These are phyloP conservation scores for Melozone crissalis DNA, from an alignment of 2,113 vertebrate species.

Conservation along the genomic window DNA sequence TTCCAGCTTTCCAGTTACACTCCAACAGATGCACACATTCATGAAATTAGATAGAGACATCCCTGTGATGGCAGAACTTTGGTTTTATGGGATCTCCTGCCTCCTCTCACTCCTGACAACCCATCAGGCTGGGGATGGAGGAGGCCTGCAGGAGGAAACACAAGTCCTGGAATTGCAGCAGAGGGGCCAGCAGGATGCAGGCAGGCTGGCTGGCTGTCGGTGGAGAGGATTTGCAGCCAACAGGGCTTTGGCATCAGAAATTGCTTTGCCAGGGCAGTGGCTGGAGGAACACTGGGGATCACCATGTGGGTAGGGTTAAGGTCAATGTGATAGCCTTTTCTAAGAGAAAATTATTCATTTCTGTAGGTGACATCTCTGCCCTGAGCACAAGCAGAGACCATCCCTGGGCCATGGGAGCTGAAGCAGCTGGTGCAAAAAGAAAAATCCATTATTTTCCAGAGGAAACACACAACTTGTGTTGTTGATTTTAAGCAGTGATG, in stretches of 20 bases:
- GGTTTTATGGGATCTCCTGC: neutral
- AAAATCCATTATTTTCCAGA: neutral
- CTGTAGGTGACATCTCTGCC: neutral
- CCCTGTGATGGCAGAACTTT: neutral
- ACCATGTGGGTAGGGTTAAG: accelerated
- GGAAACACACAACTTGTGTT: neutral
- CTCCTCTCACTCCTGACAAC: too few relatives aligned
- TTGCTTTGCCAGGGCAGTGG: neutral
- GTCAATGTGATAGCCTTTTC: too few relatives aligned
- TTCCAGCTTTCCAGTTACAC: accelerated
- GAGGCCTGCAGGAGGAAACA: neutral
- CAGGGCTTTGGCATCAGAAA: neutral
- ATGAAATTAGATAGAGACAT: too few relatives aligned
- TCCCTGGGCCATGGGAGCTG: neutral
- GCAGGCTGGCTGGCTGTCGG: neutral
- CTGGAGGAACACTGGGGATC: neutral
- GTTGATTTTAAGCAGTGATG: accelerated
- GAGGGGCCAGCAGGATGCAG: neutral
- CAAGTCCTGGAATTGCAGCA: neutral
- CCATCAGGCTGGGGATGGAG: neutral
- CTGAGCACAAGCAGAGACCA: neutral
- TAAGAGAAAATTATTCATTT: neutral
- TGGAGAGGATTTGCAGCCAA: neutral
- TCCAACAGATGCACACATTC: too few relatives aligned
- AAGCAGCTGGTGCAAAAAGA: neutral